These are phyloP conservation scores for Telmatochromis bifrenatus DNA, from an alignment of 2,113 vertebrate genomes.

Conservation along the genomic window DNA sequence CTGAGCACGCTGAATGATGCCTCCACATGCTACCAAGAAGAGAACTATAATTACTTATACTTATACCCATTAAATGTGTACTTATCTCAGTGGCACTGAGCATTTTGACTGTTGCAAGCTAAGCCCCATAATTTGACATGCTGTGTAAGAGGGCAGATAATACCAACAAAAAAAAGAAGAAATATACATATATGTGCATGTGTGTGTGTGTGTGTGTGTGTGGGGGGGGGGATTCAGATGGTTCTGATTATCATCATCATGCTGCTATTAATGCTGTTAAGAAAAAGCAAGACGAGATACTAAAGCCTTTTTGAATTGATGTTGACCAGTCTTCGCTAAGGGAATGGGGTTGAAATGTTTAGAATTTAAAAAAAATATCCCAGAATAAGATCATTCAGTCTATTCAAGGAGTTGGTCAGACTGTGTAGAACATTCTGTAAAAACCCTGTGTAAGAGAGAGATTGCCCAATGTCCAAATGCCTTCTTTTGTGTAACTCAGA, in stretches of 20 bases:
- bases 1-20: constrained; percentile 74
- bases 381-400: background rate
- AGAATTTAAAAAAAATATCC: background rate
- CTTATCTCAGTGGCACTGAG: background rate
- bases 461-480: background rate
- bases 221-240: background rate
- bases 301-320: background rate
- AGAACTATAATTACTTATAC: background rate
- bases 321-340: background rate
- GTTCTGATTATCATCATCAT: background rate
- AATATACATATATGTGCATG: rapidly evolving
- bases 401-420: background rate
- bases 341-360: background rate
- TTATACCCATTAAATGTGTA: background rate
- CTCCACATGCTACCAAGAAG: constrained; percentile 75
- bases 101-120: background rate
- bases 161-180: background rate
- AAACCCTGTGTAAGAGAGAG: background rate
- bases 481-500: background rate
- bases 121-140: background rate
- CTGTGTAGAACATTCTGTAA: background rate
- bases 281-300: background rate
- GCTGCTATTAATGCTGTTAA: background rate
- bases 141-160: background rate
- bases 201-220: background rate